Evolutionary conservation across 2,113 vertebrate species (phyloP).

Genomic region (Sphyrna mokarran): DNA sequence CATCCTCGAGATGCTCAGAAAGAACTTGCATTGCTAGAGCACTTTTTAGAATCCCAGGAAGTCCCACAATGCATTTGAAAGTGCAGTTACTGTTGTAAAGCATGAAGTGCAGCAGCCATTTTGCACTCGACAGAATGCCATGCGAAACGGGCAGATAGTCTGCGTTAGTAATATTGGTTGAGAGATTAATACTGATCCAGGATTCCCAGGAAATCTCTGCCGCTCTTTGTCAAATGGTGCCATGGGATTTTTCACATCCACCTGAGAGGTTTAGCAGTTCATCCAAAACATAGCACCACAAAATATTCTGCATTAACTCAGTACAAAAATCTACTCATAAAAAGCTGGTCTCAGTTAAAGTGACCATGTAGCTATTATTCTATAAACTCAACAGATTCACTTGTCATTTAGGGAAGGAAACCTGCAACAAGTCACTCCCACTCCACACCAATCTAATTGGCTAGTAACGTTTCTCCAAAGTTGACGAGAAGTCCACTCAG

Average conservation of each 20-base stretch:
- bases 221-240: not conserved
- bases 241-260: not conserved
- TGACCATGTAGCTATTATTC: not conserved
- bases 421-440: not conserved
- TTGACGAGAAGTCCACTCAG: not conserved
- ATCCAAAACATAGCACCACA: not conserved
- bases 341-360: not conserved
- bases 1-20: not conserved
- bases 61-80: no score
- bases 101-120: no score
- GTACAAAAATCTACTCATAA: not conserved
- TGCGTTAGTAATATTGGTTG: no score
- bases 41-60: no score
- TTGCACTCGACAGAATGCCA: no score
- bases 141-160: no score
- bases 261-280: not conserved
- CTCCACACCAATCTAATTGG: not conserved
- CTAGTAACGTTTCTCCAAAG: not conserved
- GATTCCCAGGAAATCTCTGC: not conserved
- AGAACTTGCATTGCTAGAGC: no score
- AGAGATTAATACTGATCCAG: no score
- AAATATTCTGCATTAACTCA: not conserved
- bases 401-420: not conserved
- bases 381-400: not conserved
- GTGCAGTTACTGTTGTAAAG: no score